A percentile compares a stretch with the other conserved stretches of the same genome.
Conservation (phyloP, 2,113 vertebrate species). For the Eptesicus fuscus region DNA sequence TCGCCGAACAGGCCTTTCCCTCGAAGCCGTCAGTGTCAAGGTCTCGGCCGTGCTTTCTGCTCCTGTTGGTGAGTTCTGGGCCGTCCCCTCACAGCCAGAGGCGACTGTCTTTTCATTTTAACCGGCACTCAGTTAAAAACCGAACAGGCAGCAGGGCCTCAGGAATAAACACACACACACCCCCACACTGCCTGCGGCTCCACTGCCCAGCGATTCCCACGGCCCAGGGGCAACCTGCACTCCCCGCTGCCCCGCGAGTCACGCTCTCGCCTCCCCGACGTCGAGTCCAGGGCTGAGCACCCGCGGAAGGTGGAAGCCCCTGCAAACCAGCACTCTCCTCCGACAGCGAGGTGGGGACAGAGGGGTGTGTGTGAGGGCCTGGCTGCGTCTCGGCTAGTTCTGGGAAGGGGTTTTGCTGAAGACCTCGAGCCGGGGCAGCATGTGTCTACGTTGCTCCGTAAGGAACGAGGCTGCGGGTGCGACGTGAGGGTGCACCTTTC, state of each 20-base stretch:
- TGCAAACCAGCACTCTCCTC: not conserved
- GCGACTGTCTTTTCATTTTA: not conserved
- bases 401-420: not conserved
- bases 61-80: not conserved
- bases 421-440: not conserved
- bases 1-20: not conserved
- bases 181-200: not conserved
- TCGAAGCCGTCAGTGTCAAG: accelerated
- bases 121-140: not conserved
- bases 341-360: not conserved
- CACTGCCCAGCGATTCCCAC: not conserved
- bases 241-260: not conserved
- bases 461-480: not conserved
- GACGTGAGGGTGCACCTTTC: accelerated
- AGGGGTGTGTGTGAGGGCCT: not conserved
- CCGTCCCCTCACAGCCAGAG: not conserved
- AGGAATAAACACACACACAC: not conserved
- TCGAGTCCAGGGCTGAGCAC: not conserved
- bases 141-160: too few species aligned
- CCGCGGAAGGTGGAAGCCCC: not conserved
- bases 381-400: not conserved
- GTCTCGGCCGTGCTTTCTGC: accelerated
- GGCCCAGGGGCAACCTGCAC: accelerated
- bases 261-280: not conserved
- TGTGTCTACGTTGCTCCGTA: accelerated